Percentiles rank a stretch among this genome's conserved stretches.
Conservation (phyloP, 1,140 invertebrate species). For the Pantala flavescens region DNA sequence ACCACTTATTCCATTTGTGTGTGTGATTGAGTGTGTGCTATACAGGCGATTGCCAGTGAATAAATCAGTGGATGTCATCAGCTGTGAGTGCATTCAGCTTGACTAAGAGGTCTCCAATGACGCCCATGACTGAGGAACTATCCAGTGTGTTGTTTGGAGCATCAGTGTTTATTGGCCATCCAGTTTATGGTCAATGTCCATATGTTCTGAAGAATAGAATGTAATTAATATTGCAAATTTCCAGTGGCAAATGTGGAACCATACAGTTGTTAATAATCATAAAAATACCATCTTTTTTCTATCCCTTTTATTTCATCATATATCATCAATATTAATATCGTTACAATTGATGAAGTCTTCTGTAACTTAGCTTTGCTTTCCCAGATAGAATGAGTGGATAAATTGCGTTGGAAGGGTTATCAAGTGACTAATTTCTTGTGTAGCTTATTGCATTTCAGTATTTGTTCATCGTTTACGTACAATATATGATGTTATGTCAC, state of each 20-base stretch:
- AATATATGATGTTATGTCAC: not conserved
- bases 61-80: too few relatives aligned
- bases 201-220: not conserved
- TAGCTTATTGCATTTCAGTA: not conserved
- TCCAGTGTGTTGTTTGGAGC: not conserved
- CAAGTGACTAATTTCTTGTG: too few relatives aligned
- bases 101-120: too few relatives aligned
- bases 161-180: not conserved
- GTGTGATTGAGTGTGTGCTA: not conserved
- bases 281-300: not conserved
- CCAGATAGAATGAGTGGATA: not conserved
- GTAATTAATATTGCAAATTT: not conserved
- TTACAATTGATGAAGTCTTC: not conserved
- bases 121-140: too few relatives aligned
- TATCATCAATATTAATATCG: not conserved
- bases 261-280: too few relatives aligned
- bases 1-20: not conserved
- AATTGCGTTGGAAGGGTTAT: too few relatives aligned
- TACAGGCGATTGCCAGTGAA: too few relatives aligned
- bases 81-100: too few relatives aligned
- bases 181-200: not conserved
- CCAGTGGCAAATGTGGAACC: too few relatives aligned
- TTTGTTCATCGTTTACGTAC: not conserved
- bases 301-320: not conserved
- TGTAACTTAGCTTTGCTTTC: not conserved